These are phyloP conservation scores for Mythimna lalbum DNA, from an alignment of 2,888 invertebrate species.

Conservation along the genomic window DNA sequence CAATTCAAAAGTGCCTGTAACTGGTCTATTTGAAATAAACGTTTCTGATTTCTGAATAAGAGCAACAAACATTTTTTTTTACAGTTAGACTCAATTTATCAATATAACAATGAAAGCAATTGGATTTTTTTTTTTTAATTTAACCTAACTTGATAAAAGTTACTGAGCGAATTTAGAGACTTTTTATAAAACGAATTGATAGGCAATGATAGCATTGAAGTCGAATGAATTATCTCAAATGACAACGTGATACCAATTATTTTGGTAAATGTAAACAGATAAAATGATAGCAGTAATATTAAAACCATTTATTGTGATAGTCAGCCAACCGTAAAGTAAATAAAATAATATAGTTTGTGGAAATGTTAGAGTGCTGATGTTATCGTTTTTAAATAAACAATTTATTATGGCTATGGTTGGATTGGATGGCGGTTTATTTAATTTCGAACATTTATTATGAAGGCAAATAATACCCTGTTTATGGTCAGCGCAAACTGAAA, in stretches of 20 bases:
- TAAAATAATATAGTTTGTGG: slow-evolving; percentile 36
- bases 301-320: slow-evolving; percentile 42
- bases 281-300: slow-evolving; percentile 29
- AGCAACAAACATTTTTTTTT: too few species aligned
- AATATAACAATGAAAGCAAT: too few species aligned
- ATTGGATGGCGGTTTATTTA: slow-evolving; percentile 11
- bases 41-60: too few species aligned
- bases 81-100: too few species aligned
- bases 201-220: too few species aligned
- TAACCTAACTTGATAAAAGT: too few species aligned
- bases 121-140: too few species aligned
- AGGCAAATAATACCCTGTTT: slow-evolving; percentile 2
- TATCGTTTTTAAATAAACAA: slow-evolving; percentile 33
- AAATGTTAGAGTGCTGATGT: slow-evolving; percentile 24
- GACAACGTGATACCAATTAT: neutral
- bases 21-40: too few species aligned
- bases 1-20: too few species aligned
- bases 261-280: slow-evolving; percentile 18
- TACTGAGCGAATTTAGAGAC: neutral
- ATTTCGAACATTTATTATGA: neutral
- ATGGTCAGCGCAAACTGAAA: neutral
- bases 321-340: slow-evolving; percentile 28
- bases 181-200: too few species aligned
- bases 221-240: neutral
- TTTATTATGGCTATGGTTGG: slow-evolving; percentile 10